Base-by-base conservation (phyloP, 2,113 vertebrate species). In the Xiphophorus couchianus region DNA sequence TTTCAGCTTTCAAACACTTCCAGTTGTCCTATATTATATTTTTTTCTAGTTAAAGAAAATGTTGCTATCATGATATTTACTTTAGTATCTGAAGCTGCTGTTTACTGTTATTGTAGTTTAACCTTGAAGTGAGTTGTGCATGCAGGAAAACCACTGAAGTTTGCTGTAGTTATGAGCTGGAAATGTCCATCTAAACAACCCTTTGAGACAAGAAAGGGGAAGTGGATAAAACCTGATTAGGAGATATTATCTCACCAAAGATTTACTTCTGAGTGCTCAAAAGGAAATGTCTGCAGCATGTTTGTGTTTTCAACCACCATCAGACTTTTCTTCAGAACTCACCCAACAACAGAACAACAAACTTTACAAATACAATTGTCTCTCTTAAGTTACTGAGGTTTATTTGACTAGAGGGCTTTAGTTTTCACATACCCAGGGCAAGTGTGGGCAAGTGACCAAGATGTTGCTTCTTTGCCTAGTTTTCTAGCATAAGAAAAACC, bases 401-500 rank as follows among this genome's bases (percentile, higher is more conserved):
- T 8, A 76, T 29, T 11, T 58, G 60, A 76, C 28, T 11, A 51
- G 60, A 65, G 73, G 70, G 84, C 78, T 64, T 80, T 54, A 58
- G 58, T 74, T 6, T 28, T 62, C 3, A 69, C 81, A 90, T 86
- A 81, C 81, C 85, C 66, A 31, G 39, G 80, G 77, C 82, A 79
- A 82, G 78, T 83, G 69, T 30, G n/a, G 84, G 25, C 88, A 89
- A 75, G 82, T 62, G 54, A 64, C 60, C 65, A 71, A 54, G 71
- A 58, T 58, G 51, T 58, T 58, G 51, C 15, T 54, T 54, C 51
- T 54, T 22, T 54, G 51, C 51, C 22, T 42, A 42, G 13, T 14
- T 15, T 42, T 4, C 4, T 13, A 42, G 13, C 39, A 42, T 15
- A 42, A 15, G 39, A 42, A 42, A 42, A 42, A 15, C 39, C 4